Evolutionary conservation across 30 jellyfish, hydroid and myxozoan species (phyloP), one percentile per base, ranked within the genome.

Genomic region (Haliclystus octoradiatus): DNA sequence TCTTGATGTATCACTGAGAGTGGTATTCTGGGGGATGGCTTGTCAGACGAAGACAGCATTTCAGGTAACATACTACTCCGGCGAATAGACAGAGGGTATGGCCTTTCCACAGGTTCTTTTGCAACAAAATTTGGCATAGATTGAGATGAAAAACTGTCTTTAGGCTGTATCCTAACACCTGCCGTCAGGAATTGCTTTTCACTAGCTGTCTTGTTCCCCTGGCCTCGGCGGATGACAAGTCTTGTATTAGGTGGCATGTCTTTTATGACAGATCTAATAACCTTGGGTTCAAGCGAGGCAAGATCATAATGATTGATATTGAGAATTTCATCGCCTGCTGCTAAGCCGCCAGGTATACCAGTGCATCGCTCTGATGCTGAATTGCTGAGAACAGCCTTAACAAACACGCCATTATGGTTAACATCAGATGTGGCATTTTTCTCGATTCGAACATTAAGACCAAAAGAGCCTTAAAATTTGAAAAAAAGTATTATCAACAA

Each of bases 41-140:
- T 40, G 14, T 40, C 19, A 40, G 57, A 9, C 14, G 19, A 5
- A 23, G 35, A 24, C 19, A 52, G 53, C 31, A 79, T 51, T 3
- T 57, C 96, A 28, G 93, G 85, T 13, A 86, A 68, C 49, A 86
- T 72, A 34, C 96, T 86, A 47, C 85, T 85, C 2, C 96, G 81
- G 52, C 81, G 63, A n/a, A 86, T 86, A n/a, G n/a, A n/a, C n/a
- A n/a, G n/a, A n/a, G n/a, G n/a, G 72, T 65, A 73, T 2, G 96
- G 96, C 74, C 61, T 72, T 27, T 78, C 33, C 0, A 77, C 84
- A 9, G 71, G 64, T 3, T 46, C 52, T 1, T 72, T 33, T 2
- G 71, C 40, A 19, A 86, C 79, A 47, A 78, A 66, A 46, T 86
- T 86, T 5, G 96, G 96, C 12, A 40, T 40, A 9, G 19, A 9